Conservation (phyloP, 2,113 vertebrate species). For the Nycticebus coucang region DNA sequence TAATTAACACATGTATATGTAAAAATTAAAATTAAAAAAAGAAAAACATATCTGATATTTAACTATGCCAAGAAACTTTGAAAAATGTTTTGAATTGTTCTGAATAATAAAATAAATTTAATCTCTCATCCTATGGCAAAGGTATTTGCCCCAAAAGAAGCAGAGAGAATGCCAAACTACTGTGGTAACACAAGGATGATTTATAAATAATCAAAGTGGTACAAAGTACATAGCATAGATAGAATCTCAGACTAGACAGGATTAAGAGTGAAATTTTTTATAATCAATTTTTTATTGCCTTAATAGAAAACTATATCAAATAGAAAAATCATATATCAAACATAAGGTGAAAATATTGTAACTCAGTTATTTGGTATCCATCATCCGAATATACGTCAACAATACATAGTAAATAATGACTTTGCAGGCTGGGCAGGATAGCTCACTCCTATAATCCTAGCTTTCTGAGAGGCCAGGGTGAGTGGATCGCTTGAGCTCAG, state of each 20-base stretch:
- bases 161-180: background rate
- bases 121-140: conserved; percentile 24
- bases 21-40: background rate
- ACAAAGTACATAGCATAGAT: background rate
- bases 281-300: too few species aligned
- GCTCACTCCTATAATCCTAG: too few species aligned
- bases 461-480: too few species aligned
- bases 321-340: too few species aligned
- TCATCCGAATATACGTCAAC: too few species aligned
- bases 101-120: conserved; percentile 45
- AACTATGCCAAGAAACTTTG: conserved; percentile 54
- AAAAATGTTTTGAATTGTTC: conserved; percentile 48
- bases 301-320: too few species aligned
- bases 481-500: too few species aligned
- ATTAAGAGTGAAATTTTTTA: background rate
- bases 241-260: background rate
- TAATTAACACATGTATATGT: too few species aligned
- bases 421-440: too few species aligned
- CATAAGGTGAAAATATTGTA: too few species aligned
- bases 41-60: conserved; percentile 53
- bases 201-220: background rate
- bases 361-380: too few species aligned
- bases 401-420: too few species aligned
- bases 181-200: background rate
- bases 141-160: conserved; percentile 14